Percentiles rank a stretch among this genome's conserved stretches.
Evolutionary conservation across 35 echinoderm and acorn worm genomes (phyloP).

Genomic region (Ophiothrix spiculata): DNA sequence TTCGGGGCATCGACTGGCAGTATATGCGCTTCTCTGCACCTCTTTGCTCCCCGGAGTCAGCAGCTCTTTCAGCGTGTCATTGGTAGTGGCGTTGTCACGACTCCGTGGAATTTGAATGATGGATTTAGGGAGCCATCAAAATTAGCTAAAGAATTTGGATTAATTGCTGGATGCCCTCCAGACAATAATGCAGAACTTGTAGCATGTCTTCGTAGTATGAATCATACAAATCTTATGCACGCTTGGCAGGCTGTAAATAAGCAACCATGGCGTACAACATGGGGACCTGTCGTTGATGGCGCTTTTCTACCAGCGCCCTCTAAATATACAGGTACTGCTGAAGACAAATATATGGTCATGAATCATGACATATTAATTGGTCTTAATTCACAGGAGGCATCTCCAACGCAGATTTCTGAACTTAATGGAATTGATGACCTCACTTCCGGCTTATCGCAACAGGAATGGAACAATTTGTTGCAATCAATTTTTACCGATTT

Average conservation of each 20-base stretch:
- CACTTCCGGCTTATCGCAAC: neutral
- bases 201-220: neutral
- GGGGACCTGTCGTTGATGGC: constrained; percentile 1
- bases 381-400: neutral
- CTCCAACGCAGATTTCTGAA: neutral
- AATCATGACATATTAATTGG: neutral
- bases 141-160: neutral
- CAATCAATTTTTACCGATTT: neutral
- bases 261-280: neutral
- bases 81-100: neutral
- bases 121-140: neutral
- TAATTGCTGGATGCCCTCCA: neutral
- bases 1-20: constrained; percentile 27
- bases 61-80: constrained; percentile 29
- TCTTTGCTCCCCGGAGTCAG: constrained; percentile 21
- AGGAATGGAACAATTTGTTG: neutral
- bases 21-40: constrained; percentile 11
- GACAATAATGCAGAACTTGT: neutral
- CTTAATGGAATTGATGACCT: neutral
- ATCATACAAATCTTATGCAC: neutral
- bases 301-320: neutral
- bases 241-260: neutral
- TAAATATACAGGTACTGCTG: neutral
- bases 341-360: neutral
- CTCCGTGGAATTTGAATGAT: neutral